phyloP scores from a whole-genome alignment of 2,113 vertebrate genomes.

The Orthonyx spaldingii region DNA sequence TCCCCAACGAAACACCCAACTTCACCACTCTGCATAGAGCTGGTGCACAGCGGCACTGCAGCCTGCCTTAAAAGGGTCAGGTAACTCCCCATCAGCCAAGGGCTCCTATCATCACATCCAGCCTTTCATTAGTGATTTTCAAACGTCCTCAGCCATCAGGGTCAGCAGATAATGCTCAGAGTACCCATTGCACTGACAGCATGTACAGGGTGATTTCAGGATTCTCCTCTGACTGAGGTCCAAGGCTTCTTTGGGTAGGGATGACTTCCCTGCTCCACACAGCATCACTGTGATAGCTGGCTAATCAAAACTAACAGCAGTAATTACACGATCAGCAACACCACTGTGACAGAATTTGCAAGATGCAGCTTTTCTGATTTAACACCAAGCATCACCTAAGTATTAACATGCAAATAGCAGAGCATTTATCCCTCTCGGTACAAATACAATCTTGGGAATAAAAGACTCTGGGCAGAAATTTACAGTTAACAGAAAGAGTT shows the following conservation, averaged over 20 bases:
- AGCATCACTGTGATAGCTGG: neutral
- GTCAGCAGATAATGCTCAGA: neutral
- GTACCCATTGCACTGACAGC: neutral
- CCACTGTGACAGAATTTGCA: accelerated
- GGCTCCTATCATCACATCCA: neutral
- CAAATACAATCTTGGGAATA: neutral
- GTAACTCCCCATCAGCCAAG: neutral
- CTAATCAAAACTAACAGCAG: neutral
- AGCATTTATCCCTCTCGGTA: neutral
- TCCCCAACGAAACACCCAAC: neutral
- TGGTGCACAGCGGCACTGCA: neutral
- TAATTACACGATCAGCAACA: neutral
- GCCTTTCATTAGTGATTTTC: neutral
- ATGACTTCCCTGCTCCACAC: neutral
- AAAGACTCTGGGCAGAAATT: neutral
- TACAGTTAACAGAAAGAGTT: neutral
- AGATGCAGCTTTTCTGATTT: neutral
- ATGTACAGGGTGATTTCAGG: neutral
- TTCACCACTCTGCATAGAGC: no score
- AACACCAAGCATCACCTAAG: accelerated
- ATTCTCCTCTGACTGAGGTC: neutral
- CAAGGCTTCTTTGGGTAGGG: neutral
- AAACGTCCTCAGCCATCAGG: neutral
- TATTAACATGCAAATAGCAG: neutral
- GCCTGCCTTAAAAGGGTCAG: neutral